phyloP scores from a whole-genome alignment of 2,113 vertebrate genomes.

The Egretta garzetta region DNA sequence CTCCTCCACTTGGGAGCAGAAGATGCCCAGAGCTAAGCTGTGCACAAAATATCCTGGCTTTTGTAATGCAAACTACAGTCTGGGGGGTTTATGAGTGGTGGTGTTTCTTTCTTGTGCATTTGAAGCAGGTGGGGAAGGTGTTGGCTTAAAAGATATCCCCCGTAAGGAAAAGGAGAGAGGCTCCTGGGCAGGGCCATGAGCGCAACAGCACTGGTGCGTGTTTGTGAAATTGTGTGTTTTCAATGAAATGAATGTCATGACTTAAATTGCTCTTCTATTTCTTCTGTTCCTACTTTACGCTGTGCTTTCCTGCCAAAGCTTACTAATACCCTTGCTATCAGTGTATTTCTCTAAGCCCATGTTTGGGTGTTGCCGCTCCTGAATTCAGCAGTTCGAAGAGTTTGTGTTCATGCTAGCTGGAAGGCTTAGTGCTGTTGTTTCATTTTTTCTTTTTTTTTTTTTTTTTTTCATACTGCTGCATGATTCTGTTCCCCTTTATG shows the following conservation, averaged over 20 bases:
- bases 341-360: not conserved
- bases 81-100: accelerated
- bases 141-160: not conserved
- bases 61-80: not conserved
- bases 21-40: not conserved
- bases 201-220: too few relatives aligned
- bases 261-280: not conserved
- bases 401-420: not conserved
- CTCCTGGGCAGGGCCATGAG: not conserved
- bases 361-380: not conserved
- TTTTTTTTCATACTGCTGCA: not conserved
- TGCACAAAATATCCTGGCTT: not conserved
- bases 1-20: not conserved
- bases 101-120: not conserved
- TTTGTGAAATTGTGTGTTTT: accelerated
- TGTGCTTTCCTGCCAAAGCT: not conserved
- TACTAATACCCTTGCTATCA: not conserved
- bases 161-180: not conserved
- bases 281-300: not conserved
- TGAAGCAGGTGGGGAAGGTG: not conserved
- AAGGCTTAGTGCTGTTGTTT: not conserved
- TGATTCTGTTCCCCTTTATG: not conserved
- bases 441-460: not conserved
- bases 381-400: not conserved
- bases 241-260: not conserved